Conservation (phyloP, 2,888 invertebrate species). For the Hirtodrosophila cameraria region DNA sequence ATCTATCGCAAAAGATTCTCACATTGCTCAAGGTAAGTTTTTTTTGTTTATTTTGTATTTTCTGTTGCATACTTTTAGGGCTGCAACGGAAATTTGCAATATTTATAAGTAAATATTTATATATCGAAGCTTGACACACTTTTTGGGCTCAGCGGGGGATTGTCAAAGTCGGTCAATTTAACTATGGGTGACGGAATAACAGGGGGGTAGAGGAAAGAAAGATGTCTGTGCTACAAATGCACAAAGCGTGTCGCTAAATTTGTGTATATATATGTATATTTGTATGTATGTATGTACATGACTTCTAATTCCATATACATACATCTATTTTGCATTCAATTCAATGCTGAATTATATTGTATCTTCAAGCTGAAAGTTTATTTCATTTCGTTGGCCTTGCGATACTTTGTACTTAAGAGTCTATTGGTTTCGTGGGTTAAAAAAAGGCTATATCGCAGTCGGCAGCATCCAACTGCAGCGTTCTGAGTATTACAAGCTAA, state of each 20-base stretch:
- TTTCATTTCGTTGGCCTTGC: conserved; percentile 27
- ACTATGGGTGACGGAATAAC: too few species aligned
- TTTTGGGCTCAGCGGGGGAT: not conserved
- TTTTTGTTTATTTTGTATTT: not conserved
- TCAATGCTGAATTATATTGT: conserved; percentile 22
- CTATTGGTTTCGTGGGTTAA: too few species aligned
- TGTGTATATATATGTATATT: not conserved
- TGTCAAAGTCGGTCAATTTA: conserved; percentile 26
- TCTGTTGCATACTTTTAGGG: conserved; percentile 50
- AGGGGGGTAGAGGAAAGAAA: not conserved
- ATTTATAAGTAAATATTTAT: not conserved
- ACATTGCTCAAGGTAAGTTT: conserved; percentile 94
- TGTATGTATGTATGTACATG: conserved; percentile 2
- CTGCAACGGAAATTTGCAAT: not conserved
- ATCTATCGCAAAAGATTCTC: conserved; percentile 98
- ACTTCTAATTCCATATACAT: conserved; percentile 2
- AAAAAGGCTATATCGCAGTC: too few species aligned
- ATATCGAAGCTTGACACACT: conserved; percentile 14
- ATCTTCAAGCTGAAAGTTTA: conserved; percentile 49
- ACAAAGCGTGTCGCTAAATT: conserved; percentile 9
- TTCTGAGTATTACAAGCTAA: too few species aligned
- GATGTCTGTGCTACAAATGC: not conserved
- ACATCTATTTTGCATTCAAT: conserved; percentile 6
- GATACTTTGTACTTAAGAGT: not conserved
- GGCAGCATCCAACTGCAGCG: too few species aligned